A percentile compares a stretch with the other conserved stretches of the same genome.
Evolutionary conservation across 2,113 vertebrate species (phyloP).

Genomic region (Colinus virginianus): DNA sequence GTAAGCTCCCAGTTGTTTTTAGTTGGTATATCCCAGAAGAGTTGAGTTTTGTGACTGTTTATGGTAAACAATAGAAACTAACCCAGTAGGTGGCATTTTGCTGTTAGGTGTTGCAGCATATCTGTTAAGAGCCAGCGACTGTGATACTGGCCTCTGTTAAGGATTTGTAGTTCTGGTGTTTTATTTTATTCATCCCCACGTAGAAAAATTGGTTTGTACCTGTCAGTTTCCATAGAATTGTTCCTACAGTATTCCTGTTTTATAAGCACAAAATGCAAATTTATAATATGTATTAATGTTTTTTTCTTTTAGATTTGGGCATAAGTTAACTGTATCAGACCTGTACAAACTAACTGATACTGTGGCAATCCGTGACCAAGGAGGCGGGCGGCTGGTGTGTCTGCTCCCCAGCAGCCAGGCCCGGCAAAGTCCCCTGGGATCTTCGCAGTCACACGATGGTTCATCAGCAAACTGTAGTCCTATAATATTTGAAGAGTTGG

Average conservation of each 20-base stretch:
- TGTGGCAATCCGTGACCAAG: constrained; percentile 91
- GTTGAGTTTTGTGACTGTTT: neutral
- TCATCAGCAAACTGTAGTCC: constrained; percentile 92
- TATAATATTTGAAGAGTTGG: constrained; percentile 95
- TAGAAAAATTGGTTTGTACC: neutral
- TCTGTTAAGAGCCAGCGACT: neutral
- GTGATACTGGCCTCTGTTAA: too few relatives aligned
- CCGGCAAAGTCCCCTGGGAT: constrained; percentile 92
- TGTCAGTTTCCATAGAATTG: accelerated
- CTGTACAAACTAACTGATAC: constrained; percentile 90
- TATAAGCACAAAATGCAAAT: neutral
- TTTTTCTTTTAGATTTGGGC: constrained; percentile 83
- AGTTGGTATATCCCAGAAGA: neutral
- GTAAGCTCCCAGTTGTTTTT: constrained; percentile 73
- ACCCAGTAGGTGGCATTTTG: neutral
- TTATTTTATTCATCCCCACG: neutral
- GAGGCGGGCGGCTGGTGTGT: constrained; percentile 88
- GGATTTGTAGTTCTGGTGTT: neutral
- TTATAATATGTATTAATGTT: neutral
- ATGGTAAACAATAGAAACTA: neutral
- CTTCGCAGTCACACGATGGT: constrained; percentile 90
- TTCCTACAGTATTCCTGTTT: neutral
- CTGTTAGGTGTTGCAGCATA: neutral
- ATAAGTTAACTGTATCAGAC: constrained; percentile 88
- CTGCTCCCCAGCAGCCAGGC: constrained; percentile 90